These are phyloP conservation scores for Alexandromys oeconomus DNA, from an alignment of 2,797 vertebrate genomes.

Conservation along the genomic window DNA sequence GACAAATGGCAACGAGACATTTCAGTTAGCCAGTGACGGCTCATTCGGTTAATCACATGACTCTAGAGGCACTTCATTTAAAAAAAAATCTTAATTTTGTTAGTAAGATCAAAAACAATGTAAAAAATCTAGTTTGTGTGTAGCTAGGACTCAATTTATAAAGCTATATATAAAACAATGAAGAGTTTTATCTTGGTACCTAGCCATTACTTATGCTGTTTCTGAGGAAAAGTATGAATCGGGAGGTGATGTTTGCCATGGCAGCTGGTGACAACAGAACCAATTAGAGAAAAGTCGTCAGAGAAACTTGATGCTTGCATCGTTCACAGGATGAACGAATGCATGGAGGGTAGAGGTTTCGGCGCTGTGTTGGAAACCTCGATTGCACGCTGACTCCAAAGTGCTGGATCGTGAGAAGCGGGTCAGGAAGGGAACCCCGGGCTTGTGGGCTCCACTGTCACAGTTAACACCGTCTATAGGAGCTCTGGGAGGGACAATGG, in stretches of 20 bases:
- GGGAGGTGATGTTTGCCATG: background rate
- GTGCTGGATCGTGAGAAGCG: background rate
- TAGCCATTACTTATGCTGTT: constrained; percentile 14
- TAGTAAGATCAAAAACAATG: background rate
- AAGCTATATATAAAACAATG: constrained; percentile 3
- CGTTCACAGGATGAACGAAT: constrained; percentile 26
- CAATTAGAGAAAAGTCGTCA: background rate
- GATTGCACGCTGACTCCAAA: background rate
- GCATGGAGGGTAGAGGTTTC: background rate
- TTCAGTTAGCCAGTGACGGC: background rate
- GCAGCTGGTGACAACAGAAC: constrained; percentile 21
- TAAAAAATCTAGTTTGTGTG: background rate
- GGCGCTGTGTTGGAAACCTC: background rate
- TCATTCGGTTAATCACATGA: background rate
- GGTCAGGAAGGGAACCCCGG: background rate
- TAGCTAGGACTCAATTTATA: background rate
- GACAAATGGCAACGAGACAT: background rate
- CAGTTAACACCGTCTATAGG: background rate
- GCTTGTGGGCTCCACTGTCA: background rate
- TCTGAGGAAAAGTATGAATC: constrained; percentile 1
- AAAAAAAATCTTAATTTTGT: background rate
- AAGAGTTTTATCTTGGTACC: background rate
- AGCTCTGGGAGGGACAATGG: constrained; percentile 25
- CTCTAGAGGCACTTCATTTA: background rate
- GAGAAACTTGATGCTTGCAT: background rate